Percentiles rank a stretch among this genome's conserved stretches.
These are phyloP conservation scores for Corapipo altera DNA, from an alignment of 2,113 vertebrate species.

Conservation along the genomic window DNA sequence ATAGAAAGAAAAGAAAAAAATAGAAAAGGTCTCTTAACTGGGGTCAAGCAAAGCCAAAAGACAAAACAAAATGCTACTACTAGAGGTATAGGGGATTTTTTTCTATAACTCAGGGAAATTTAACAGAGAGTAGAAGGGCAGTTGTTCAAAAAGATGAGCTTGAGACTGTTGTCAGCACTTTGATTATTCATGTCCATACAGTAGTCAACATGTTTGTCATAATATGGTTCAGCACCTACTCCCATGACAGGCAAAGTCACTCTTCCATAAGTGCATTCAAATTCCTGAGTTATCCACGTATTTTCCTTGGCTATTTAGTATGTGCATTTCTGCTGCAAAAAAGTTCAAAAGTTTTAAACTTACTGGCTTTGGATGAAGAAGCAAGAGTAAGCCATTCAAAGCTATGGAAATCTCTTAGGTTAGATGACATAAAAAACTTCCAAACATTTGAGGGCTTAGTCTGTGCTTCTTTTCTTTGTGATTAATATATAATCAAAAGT, in stretches of 20 bases:
- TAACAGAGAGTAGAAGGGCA: not conserved
- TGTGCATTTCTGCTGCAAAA: not conserved
- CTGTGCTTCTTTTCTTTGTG: not conserved
- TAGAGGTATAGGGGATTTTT: not conserved
- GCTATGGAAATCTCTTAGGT: not conserved
- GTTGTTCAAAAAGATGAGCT: not conserved
- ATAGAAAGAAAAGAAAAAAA: not conserved
- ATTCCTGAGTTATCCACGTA: not conserved
- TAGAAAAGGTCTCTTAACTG: no score
- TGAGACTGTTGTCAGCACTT: not conserved
- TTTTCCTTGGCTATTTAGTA: not conserved
- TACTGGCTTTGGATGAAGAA: not conserved
- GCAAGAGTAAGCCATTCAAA: not conserved
- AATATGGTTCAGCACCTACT: not conserved
- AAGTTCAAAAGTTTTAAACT: not conserved
- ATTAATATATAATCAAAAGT: conserved; percentile 24
- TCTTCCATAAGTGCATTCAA: not conserved
- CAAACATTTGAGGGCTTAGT: not conserved
- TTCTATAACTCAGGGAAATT: not conserved
- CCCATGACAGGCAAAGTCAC: not conserved
- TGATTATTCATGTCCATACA: not conserved
- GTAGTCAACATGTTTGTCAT: not conserved
- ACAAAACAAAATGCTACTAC: no score
- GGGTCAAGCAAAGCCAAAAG: no score
- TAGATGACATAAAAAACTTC: not conserved